Percentiles rank a stretch among this genome's conserved stretches.
Evolutionary conservation across 2,888 invertebrate species (phyloP).

Genomic region (Drosophila kanekoi): DNA sequence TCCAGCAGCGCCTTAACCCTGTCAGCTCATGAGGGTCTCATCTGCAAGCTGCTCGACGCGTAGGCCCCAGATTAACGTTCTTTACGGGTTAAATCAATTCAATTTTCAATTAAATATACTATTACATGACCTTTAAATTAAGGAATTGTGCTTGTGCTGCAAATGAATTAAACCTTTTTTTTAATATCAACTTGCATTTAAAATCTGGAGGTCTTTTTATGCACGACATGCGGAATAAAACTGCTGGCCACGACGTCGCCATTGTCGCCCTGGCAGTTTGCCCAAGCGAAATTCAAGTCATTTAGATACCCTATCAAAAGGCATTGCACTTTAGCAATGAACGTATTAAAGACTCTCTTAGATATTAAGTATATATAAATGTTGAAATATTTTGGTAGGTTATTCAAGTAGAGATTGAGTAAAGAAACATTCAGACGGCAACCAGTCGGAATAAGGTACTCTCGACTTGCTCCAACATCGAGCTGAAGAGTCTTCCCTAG

Average conservation of each 20-base stretch:
- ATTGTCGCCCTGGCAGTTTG: conserved; percentile 54
- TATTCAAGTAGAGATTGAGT: no score
- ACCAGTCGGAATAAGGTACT: no score
- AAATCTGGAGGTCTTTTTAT: conserved; percentile 1
- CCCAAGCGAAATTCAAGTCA: conserved; percentile 35
- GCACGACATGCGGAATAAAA: conserved; percentile 31
- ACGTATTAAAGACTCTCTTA: background rate
- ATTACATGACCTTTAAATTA: conserved; percentile 36
- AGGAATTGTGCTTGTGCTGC: conserved; percentile 29
- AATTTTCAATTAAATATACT: conserved; percentile 49
- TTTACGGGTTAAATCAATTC: conserved; percentile 45
- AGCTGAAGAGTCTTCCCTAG: no score
- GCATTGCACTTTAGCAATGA: background rate
- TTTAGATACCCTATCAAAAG: conserved; percentile 5
- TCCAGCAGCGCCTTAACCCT: conserved; percentile 63
- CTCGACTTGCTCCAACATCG: no score
- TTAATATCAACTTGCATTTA: conserved; percentile 35
- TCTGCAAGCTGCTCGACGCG: conserved; percentile 69
- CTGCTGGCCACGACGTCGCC: conserved; percentile 48
- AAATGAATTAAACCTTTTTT: conserved; percentile 31
- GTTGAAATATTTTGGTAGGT: no score
- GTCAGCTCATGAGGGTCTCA: conserved; percentile 76
- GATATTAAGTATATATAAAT: background rate
- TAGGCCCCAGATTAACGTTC: conserved; percentile 18
- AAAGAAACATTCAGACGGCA: no score